These are phyloP conservation scores for Chydorus sphaericus DNA, from an alignment of 2,888 invertebrate genomes.

Conservation along the genomic window DNA sequence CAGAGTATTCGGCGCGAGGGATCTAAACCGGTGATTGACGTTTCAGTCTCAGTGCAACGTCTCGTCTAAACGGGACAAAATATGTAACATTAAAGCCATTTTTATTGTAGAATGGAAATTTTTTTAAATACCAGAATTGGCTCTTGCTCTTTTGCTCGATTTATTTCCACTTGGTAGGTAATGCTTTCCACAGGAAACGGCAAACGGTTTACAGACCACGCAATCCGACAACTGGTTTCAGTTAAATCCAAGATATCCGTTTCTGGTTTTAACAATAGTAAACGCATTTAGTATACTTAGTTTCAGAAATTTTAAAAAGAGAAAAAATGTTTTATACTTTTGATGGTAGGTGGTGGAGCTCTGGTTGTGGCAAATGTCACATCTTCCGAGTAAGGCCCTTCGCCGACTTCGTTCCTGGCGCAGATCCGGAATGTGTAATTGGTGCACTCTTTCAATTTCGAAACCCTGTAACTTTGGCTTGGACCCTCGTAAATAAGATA, in stretches of 20 bases:
- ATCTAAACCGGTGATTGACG: constrained; percentile 47
- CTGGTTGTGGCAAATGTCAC: constrained; percentile 54
- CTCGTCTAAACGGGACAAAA: constrained; percentile 39
- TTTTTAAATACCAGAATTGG: constrained; percentile 44
- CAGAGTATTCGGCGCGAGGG: constrained; percentile 57
- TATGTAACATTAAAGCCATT: not conserved
- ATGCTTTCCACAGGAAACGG: constrained; percentile 40
- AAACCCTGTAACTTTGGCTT: constrained; percentile 61
- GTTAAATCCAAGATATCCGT: not conserved
- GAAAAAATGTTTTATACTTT: too few species aligned
- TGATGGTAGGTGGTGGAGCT: constrained; percentile 66
- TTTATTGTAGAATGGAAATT: not conserved
- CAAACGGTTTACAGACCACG: not conserved
- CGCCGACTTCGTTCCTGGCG: constrained; percentile 70
- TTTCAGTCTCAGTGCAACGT: constrained; percentile 45
- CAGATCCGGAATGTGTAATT: constrained; percentile 71
- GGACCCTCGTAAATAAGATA: constrained; percentile 53
- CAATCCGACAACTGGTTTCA: constrained; percentile 10
- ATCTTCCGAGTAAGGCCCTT: constrained; percentile 58
- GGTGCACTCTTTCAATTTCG: constrained; percentile 65
- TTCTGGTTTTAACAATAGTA: not conserved
- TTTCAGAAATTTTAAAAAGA: not conserved
- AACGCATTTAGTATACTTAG: too few species aligned
- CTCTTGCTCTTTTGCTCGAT: constrained; percentile 42
- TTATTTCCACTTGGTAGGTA: constrained; percentile 57